Evolutionary conservation across 2,797 vertebrate genomes (phyloP), one percentile per base, ranked within the genome.

Genomic region (Coregonus suidteri): DNA sequence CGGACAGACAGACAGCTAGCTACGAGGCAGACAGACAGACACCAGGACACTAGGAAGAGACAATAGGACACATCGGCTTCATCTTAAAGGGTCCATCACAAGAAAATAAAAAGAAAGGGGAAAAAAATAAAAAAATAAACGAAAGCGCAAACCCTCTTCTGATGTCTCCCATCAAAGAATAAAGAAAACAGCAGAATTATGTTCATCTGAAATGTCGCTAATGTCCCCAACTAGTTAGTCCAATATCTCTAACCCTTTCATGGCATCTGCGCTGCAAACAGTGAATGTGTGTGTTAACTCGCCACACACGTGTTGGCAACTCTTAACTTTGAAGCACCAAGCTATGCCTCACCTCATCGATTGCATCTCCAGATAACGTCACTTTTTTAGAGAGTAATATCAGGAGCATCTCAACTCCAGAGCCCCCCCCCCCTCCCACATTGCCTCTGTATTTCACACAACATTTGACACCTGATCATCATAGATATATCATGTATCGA

Each of bases 91-190:
- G 67, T 77, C 41, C 82, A 76, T 81, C 80, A 85, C 77, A 31
- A 88, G 83, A 67, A 88, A 75, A 47, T 0, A 82, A 81, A 85
- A 9, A 16, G 16, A 56, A 54, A 56, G 15, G 53, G 82, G 7
- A 7, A 82, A 59, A 73, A 64, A 64, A 1, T 25, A 82, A 59
- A 73, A 54, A 68, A 59, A 79, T 66, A 85, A 90, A 90, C 34
- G 89, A 91, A 92, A 88, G 91, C 92, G 91, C 90, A 92, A 91
- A 90, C 88, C 85, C 75, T 91, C 82, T 81, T 86, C 75, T 51
- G 78, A 86, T 82, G 83, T 86, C 66, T 84, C 84, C 83, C 80
- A 78, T 80, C 78, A 86, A 86, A 85, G 73, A 78, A 51, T 30
- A 59, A 56, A 25, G 20, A 66, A 73, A 85, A 84, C 78, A 52